Evolutionary conservation across 2,113 vertebrate genomes (phyloP).

Genomic region (Cathartes aura): DNA sequence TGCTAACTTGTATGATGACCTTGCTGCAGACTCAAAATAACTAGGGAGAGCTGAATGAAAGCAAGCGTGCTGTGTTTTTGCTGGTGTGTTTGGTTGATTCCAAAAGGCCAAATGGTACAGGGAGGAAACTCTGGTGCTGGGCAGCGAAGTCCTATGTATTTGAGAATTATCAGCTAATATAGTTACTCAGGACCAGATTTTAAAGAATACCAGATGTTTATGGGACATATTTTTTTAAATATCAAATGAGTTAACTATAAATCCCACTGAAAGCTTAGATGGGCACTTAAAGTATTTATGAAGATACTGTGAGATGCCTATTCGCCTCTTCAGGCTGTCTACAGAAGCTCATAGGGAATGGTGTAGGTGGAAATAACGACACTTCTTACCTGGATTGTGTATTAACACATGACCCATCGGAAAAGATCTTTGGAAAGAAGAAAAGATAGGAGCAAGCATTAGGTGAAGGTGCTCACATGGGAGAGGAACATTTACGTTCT

Average conservation of each 20-base stretch:
- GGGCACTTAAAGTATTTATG: neutral
- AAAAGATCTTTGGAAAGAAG: neutral
- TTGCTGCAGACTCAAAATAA: neutral
- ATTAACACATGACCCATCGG: fast-evolving
- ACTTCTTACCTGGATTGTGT: neutral
- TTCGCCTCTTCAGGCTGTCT: neutral
- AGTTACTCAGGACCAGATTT: neutral
- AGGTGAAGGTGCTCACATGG: neutral
- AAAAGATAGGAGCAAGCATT: neutral
- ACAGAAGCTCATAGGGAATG: neutral
- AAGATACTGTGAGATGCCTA: fast-evolving
- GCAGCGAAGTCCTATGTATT: neutral
- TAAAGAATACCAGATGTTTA: neutral
- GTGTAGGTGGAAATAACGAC: neutral
- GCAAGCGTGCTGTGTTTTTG: neutral
- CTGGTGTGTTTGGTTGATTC: neutral
- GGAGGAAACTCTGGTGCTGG: neutral
- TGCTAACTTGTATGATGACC: neutral
- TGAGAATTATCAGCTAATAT: neutral
- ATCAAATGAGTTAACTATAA: neutral
- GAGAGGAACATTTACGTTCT: neutral
- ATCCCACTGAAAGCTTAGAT: neutral
- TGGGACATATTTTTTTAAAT: neutral
- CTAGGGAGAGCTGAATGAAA: neutral
- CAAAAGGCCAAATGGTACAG: neutral